Evolutionary conservation across 1,140 invertebrate species (phyloP).

Genomic region (Papilio glaucus): DNA sequence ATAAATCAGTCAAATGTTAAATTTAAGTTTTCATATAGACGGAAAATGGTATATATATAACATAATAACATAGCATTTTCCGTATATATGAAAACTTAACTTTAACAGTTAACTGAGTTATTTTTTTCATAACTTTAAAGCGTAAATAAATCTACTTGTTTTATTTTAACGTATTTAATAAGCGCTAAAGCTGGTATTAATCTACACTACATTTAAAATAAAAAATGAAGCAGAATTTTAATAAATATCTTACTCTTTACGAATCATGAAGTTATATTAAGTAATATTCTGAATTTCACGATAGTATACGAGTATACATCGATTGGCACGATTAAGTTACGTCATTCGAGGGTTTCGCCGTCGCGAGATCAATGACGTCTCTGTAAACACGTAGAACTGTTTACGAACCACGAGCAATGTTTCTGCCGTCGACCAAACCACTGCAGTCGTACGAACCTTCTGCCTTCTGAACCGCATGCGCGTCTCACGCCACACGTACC

Average conservation of each 20-base stretch:
- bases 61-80: too few relatives aligned
- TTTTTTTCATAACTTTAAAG: neutral
- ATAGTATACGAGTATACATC: neutral
- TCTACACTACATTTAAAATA: neutral
- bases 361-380: slow-evolving; percentile 6
- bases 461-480: slow-evolving; percentile 19
- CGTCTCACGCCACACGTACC: neutral
- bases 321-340: slow-evolving; percentile 9
- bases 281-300: neutral
- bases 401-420: neutral
- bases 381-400: neutral
- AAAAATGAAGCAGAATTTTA: neutral
- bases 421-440: slow-evolving; percentile 2
- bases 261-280: neutral
- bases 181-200: neutral
- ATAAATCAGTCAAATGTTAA: too few relatives aligned
- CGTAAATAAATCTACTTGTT: neutral
- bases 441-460: slow-evolving; percentile 6
- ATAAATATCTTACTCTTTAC: neutral
- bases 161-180: neutral
- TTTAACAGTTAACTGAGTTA: too few relatives aligned
- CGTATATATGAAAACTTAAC: too few relatives aligned
- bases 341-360: slow-evolving; percentile 14
- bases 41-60: too few relatives aligned
- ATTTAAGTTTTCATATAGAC: too few relatives aligned